Percentiles rank a stretch among this genome's conserved stretches.
Evolutionary conservation across 2,888 invertebrate genomes (phyloP).

Genomic region (Synergus japonicus): DNA sequence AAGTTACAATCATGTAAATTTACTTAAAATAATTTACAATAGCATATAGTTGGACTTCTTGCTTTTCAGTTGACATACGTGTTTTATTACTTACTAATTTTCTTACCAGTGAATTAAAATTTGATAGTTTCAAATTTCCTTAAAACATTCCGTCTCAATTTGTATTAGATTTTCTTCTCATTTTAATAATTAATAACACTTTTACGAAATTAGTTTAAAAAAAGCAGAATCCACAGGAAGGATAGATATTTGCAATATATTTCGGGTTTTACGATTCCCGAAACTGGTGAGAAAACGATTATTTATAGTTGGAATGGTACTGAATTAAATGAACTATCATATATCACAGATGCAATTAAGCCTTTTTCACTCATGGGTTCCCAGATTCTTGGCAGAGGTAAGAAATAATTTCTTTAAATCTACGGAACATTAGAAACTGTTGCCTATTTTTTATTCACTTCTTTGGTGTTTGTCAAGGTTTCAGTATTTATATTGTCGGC

Average conservation of each 20-base stretch:
- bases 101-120: not conserved
- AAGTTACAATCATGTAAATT: not conserved
- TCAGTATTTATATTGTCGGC: slow-evolving; percentile 52
- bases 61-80: not conserved
- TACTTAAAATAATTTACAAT: too few relatives aligned
- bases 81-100: not conserved
- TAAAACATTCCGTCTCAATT: not conserved
- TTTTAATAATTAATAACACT: not conserved
- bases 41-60: not conserved
- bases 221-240: not conserved
- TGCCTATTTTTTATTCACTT: not conserved
- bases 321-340: not conserved
- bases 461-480: slow-evolving; percentile 37
- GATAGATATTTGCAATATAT: slow-evolving; percentile 8
- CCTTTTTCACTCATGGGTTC: not conserved
- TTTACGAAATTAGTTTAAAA: not conserved
- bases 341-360: slow-evolving; percentile 6
- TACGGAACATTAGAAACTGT: not conserved
- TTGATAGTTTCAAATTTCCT: not conserved
- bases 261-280: slow-evolving; percentile 5
- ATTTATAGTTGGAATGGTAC: slow-evolving; percentile 6
- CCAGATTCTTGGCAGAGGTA: slow-evolving; percentile 32
- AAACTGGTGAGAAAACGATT: not conserved
- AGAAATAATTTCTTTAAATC: not conserved
- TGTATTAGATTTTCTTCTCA: not conserved